These are phyloP conservation scores for Xylophagus ater DNA, from an alignment of 2,888 invertebrate species.

Conservation along the genomic window DNA sequence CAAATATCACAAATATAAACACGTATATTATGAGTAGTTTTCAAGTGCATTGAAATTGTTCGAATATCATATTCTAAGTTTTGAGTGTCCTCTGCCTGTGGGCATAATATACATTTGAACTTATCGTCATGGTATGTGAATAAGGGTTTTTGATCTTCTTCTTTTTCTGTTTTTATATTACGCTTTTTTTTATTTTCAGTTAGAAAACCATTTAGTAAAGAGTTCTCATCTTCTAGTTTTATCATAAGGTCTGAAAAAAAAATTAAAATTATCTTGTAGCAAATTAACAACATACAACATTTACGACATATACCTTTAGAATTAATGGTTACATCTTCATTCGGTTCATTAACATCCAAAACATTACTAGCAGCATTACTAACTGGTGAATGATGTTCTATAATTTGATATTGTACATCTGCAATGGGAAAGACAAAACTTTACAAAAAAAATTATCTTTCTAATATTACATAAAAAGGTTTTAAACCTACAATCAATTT, in stretches of 20 bases:
- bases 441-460: not conserved
- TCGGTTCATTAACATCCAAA: not conserved
- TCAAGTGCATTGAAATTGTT: conserved; percentile 50
- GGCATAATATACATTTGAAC: conserved; percentile 41
- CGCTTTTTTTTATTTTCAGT: not conserved
- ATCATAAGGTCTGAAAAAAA: not conserved
- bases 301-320: too few relatives aligned
- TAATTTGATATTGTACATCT: too few relatives aligned
- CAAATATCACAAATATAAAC: conserved; percentile 62
- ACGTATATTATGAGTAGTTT: conserved; percentile 47
- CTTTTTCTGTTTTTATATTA: not conserved
- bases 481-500: too few relatives aligned
- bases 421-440: not conserved
- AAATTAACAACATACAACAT: too few relatives aligned
- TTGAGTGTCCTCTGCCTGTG: conserved; percentile 29
- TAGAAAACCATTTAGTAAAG: not conserved
- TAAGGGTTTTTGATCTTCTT: not conserved
- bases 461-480: too few relatives aligned
- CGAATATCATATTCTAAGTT: conserved; percentile 44
- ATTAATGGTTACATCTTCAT: conserved; percentile 4
- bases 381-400: too few relatives aligned
- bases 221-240: not conserved
- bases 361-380: too few relatives aligned
- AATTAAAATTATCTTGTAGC: too few relatives aligned
- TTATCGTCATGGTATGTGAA: conserved; percentile 28